Evolutionary conservation across 2,888 invertebrate species (phyloP).

Genomic region (Reticulitermes lucifugus): DNA sequence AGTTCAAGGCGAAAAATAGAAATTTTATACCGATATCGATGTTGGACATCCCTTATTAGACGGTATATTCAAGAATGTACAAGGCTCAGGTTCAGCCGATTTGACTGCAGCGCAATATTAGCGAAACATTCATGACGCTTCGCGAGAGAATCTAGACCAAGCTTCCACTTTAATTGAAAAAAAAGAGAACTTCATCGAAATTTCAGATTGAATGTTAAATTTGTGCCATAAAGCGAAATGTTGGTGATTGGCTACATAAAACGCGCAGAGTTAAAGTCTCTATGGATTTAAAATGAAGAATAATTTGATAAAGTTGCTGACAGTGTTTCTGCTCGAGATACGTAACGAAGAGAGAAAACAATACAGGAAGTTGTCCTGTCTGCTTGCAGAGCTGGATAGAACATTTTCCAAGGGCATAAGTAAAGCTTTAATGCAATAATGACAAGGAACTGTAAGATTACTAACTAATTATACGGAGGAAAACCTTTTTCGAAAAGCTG

Average conservation of each 20-base stretch:
- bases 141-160: not conserved
- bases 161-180: not conserved
- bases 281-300: not conserved
- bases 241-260: not conserved
- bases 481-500: no score
- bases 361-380: not conserved
- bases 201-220: constrained; percentile 9
- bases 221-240: constrained; percentile 2
- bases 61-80: not conserved
- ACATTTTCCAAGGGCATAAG: no score
- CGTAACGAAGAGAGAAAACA: not conserved
- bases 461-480: no score
- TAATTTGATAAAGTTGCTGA: not conserved
- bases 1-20: no score
- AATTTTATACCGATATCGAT: not conserved
- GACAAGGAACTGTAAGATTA: no score
- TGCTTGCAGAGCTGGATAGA: not conserved
- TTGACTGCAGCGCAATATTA: not conserved
- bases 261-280: not conserved
- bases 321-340: not conserved
- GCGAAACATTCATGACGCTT: not conserved
- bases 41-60: not conserved
- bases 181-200: not conserved
- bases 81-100: not conserved
- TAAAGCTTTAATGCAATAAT: no score